These are phyloP conservation scores for Sesia apiformis DNA, from an alignment of 2,888 invertebrate genomes.

Conservation along the genomic window DNA sequence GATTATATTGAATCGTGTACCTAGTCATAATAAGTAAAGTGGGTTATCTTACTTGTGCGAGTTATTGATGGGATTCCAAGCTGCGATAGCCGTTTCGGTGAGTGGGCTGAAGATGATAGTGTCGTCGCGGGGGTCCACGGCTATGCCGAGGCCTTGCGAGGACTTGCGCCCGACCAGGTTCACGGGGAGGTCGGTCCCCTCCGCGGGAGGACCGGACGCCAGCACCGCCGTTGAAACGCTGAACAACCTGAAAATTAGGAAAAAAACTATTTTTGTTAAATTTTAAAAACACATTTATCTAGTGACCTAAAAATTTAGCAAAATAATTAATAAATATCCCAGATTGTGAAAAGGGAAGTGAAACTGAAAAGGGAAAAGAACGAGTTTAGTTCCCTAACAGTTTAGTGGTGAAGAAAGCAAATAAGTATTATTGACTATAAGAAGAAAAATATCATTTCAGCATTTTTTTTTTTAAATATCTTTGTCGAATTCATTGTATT, in stretches of 20 bases:
- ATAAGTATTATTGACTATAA: no score
- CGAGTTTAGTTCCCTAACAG: no score
- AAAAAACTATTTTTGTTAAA: no score
- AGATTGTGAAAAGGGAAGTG: no score
- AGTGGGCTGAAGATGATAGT: slow-evolving; percentile 86
- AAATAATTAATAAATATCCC: no score
- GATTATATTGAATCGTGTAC: no score
- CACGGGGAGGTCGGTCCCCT: slow-evolving; percentile 82
- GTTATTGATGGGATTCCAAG: slow-evolving; percentile 84
- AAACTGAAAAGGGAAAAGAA: not conserved
- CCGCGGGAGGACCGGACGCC: slow-evolving; percentile 81
- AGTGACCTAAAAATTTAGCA: not conserved
- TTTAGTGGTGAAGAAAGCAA: no score
- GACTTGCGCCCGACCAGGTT: slow-evolving; percentile 87
- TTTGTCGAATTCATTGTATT: no score
- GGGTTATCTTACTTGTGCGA: slow-evolving; percentile 77
- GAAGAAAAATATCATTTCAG: no score
- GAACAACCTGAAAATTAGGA: slow-evolving; percentile 75
- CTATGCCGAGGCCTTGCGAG: slow-evolving; percentile 85
- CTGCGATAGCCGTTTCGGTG: slow-evolving; percentile 85
- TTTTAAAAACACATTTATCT: not conserved
- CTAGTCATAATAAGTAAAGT: no score
- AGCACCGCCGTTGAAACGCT: slow-evolving; percentile 84
- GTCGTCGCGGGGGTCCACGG: slow-evolving; percentile 81
- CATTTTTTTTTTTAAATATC: no score